Evolutionary conservation across 2,888 invertebrate genomes (phyloP), one percentile per base, ranked within the genome.

Genomic region (Scelioninae gen. 2): DNA sequence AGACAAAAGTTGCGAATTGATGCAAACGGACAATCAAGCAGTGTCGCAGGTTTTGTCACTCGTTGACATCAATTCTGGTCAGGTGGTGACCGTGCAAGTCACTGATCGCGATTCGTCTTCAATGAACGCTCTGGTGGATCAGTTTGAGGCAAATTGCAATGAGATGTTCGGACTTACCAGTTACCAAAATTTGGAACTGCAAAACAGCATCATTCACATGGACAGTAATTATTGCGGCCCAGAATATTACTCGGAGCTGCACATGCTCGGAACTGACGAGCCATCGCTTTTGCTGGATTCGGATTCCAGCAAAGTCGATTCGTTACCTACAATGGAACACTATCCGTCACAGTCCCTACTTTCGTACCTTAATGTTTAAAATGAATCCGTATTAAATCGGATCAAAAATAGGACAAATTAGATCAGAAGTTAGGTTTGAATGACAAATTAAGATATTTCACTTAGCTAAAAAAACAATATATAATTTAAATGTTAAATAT

Each of bases 21-120:
- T 41, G 10, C 48, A 10, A 33, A 11, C 50, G 0, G 71, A 73
- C 2, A 60, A 64, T 5, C 70, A 71, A 31, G 58, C 58, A 2
- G 65, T 64, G 3, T 75, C 81, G 18, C 81, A 82, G 53, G 74
- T 83, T 72, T 75, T 82, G 50, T 83, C 83, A 0, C 76, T 83
- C 11, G 78, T 82, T 22, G 81, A 82, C 64, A 71, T 80, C 18
- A 81, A 80, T 60, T 80, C 81, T 1, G 81, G 80, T 33, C 82
- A 83, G 71, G 78, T 83, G 10, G 78, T 82, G 7, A 81, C 82
- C 1, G 79, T 82, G 4, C 80, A 82, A 71, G 77, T 81, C 25
- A 74, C 80, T 10, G 78, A 71, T 39, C 79, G 79, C 11, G 80
- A 79, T 63, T 77, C 78, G 0, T 71, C 77, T 11, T 74, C 79